These are phyloP conservation scores for Drosophila repleta DNA, from an alignment of 1,140 invertebrate species.

Conservation along the genomic window DNA sequence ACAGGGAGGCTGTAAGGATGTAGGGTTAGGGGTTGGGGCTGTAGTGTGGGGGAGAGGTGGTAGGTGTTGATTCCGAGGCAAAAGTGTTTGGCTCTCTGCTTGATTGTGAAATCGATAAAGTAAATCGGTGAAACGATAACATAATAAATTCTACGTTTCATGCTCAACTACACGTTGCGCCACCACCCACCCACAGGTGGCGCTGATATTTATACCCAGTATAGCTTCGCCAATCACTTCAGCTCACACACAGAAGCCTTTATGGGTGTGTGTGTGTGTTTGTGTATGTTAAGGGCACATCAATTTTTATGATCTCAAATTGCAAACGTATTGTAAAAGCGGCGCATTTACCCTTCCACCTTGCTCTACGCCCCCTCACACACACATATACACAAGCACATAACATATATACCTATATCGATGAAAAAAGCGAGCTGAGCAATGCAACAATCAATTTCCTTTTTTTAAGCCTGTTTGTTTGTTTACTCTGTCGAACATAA, in stretches of 20 bases:
- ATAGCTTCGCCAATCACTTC: slow-evolving; percentile 41
- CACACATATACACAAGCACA: not conserved
- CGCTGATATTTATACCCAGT: slow-evolving; percentile 72
- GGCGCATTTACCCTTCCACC: slow-evolving; percentile 18
- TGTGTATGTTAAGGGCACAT: slow-evolving; percentile 43
- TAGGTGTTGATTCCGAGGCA: slow-evolving; percentile 28
- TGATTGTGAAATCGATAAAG: slow-evolving; percentile 82
- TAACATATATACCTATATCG: not conserved
- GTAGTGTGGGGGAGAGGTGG: not conserved
- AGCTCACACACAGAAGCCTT: slow-evolving; percentile 24
- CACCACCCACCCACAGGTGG: slow-evolving; percentile 32
- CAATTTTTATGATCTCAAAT: slow-evolving; percentile 80
- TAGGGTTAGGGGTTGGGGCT: not conserved
- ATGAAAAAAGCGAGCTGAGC: slow-evolving; percentile 42
- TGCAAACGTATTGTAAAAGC: slow-evolving; percentile 58
- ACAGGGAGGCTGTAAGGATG: slow-evolving; percentile 2
- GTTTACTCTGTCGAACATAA: slow-evolving; percentile 70
- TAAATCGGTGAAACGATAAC: slow-evolving; percentile 81
- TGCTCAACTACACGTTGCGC: slow-evolving; percentile 68
- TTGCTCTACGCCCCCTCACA: not conserved
- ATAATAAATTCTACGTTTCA: slow-evolving; percentile 82
- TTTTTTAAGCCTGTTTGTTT: slow-evolving; percentile 61
- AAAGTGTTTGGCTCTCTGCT: slow-evolving; percentile 30
- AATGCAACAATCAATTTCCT: slow-evolving; percentile 79
- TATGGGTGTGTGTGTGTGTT: not conserved